These are phyloP conservation scores for Sebastiscus tertius DNA, from an alignment of 2,797 vertebrate genomes.

Conservation along the genomic window DNA sequence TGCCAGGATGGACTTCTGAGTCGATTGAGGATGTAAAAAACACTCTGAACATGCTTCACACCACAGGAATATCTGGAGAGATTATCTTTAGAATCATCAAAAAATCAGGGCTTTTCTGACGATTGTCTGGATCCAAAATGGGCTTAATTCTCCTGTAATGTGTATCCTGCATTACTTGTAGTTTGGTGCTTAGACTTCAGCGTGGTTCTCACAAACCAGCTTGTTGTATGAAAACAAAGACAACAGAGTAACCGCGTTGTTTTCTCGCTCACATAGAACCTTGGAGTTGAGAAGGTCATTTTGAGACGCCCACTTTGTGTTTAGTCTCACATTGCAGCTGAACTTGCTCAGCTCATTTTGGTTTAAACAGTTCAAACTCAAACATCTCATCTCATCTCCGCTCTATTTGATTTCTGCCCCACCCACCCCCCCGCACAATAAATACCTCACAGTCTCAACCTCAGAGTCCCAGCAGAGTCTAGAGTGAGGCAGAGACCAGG, in stretches of 20 bases:
- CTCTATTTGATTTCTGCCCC: conserved; percentile 10
- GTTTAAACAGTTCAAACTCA: conserved; percentile 22
- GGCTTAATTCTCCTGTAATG: too few species aligned
- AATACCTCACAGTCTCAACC: conserved; percentile 15
- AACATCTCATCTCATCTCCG: not conserved
- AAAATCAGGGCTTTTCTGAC: too few species aligned
- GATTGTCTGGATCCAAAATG: too few species aligned
- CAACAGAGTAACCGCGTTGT: not conserved
- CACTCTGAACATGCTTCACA: too few species aligned
- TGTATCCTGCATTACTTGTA: too few species aligned
- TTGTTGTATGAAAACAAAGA: conserved; percentile 1
- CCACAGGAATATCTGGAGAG: too few species aligned
- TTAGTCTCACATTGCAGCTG: not conserved
- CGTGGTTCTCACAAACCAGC: not conserved
- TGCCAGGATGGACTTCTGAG: too few species aligned
- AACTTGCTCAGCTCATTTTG: conserved; percentile 1
- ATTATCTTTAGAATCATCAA: too few species aligned
- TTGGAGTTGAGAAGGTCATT: not conserved
- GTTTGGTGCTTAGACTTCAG: not conserved
- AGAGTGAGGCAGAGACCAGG: conserved; percentile 5
- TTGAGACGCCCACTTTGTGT: not conserved
- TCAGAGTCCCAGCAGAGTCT: conserved; percentile 23
- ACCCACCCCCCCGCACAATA: conserved; percentile 11
- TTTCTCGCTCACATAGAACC: not conserved
- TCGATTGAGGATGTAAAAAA: too few species aligned